These are phyloP conservation scores for Apodemia hepburni DNA, from an alignment of 2,888 invertebrate species.

Conservation along the genomic window DNA sequence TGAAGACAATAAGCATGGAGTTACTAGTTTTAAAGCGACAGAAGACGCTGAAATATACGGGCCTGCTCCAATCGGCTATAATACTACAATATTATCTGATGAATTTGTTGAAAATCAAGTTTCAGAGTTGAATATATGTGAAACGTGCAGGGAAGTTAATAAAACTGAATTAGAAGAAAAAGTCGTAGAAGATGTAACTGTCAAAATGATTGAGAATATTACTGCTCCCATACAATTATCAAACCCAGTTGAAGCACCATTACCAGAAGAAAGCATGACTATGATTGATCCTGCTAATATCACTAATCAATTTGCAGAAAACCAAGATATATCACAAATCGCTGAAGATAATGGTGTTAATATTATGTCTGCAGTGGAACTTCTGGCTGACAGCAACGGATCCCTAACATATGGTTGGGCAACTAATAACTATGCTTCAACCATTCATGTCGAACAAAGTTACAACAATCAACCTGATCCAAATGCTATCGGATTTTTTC, in stretches of 20 bases:
- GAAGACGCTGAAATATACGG: conserved; percentile 1
- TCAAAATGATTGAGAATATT: conserved; percentile 64
- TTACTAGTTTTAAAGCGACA: conserved; percentile 2
- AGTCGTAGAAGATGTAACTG: conserved; percentile 51
- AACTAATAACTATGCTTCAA: conserved; percentile 15
- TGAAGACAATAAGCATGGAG: neutral
- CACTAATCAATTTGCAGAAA: conserved; percentile 45
- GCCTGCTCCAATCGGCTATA: neutral
- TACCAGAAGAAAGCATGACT: conserved; percentile 40
- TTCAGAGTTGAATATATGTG: conserved; percentile 57
- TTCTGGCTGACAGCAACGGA: conserved; percentile 41
- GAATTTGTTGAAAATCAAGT: conserved; percentile 32
- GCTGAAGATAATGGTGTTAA: conserved; percentile 60
- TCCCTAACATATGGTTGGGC: conserved; percentile 49
- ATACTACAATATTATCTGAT: conserved; percentile 19
- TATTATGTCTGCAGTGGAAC: conserved; percentile 53
- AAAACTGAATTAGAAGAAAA: conserved; percentile 43
- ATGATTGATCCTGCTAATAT: conserved; percentile 37
- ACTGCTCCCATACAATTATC: conserved; percentile 61
- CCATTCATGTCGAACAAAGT: neutral
- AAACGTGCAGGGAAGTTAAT: conserved; percentile 59
- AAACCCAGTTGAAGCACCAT: conserved; percentile 56
- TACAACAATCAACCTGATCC: neutral
- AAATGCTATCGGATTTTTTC: conserved; percentile 8
- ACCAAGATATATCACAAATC: conserved; percentile 36